Evolutionary conservation across 2,888 invertebrate species (phyloP), one percentile per base, ranked within the genome.

Genomic region (Drosophila meridiana): DNA sequence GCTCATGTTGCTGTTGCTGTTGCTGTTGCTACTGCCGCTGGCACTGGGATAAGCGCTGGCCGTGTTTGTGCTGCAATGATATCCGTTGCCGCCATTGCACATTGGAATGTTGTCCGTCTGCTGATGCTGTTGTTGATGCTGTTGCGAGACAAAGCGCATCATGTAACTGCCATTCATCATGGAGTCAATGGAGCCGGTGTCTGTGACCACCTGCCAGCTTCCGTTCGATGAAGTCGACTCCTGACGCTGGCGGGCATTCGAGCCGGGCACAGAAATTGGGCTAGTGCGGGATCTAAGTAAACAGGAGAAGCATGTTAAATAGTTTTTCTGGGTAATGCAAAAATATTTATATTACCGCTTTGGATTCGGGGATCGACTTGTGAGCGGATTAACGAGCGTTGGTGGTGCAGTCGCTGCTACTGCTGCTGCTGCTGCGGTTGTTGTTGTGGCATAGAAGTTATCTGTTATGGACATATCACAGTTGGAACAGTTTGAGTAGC

Each of bases 161-260:
- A 91, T 86, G 73, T 84, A 91, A 78, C 92, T 93, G 69, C 91
- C 90, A 61, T 92, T 91, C 76, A 84, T 80, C 76, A 79, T 80
- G 32, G 93, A 93, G 75, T 93, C 93, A 56, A 93, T 89, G 90
- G 96, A 96, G 26, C 96, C 96, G 11, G 95, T 95, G 9, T 95
- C 95, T 11, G 95, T 95, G 69, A 96, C 95, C 90, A 96, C 94
- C 91, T 96, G 95, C 96, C 96, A 96, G 82, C 96, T 96, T 64
- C 95, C 95, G 53, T 94, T 91, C 42, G 95, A 94, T 14, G 95
- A 95, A 58, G 93, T 92, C 1, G 94, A 94, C 80, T 95, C 95
- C 77, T 95, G 94, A 34, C 95, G 93, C 83, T 95, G 94, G 40
- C 95, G 94, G 3, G 73, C 79, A 63, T 94, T 94, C 36, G 87